These are phyloP conservation scores for Mus caroli DNA, from an alignment of 2,797 vertebrate genomes.

Conservation along the genomic window DNA sequence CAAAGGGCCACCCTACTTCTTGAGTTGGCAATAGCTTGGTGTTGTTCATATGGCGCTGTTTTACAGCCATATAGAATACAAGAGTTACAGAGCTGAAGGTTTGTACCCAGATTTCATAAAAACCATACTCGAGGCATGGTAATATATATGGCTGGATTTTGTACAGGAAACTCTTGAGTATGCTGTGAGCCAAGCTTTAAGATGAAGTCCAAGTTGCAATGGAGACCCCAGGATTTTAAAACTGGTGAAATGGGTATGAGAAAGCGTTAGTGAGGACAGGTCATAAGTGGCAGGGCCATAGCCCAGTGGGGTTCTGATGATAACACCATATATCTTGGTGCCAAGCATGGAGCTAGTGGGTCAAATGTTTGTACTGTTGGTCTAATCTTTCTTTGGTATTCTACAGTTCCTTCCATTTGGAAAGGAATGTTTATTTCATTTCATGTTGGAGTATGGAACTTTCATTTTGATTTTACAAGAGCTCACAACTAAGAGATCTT, in stretches of 20 bases:
- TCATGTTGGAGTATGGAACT: neutral
- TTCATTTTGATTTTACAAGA: neutral
- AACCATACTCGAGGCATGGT: neutral
- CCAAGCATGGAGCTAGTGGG: neutral
- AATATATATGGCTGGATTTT: neutral
- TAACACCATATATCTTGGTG: neutral
- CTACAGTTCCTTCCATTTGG: neutral
- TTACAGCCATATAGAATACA: neutral
- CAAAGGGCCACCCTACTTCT: neutral
- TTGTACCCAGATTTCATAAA: neutral
- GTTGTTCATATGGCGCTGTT: neutral
- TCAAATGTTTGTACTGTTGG: neutral
- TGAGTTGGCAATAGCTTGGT: neutral
- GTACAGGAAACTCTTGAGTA: neutral
- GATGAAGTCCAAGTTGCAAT: neutral
- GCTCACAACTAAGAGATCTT: neutral
- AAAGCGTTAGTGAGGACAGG: neutral
- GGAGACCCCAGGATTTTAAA: neutral
- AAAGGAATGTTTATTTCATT: neutral
- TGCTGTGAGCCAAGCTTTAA: neutral
- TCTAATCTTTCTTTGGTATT: neutral
- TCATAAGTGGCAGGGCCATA: neutral
- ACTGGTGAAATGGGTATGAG: neutral
- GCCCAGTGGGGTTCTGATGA: neutral
- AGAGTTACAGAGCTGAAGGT: neutral